Conservation (phyloP, 1,140 invertebrate species). For the Globodera ellingtonae region DNA sequence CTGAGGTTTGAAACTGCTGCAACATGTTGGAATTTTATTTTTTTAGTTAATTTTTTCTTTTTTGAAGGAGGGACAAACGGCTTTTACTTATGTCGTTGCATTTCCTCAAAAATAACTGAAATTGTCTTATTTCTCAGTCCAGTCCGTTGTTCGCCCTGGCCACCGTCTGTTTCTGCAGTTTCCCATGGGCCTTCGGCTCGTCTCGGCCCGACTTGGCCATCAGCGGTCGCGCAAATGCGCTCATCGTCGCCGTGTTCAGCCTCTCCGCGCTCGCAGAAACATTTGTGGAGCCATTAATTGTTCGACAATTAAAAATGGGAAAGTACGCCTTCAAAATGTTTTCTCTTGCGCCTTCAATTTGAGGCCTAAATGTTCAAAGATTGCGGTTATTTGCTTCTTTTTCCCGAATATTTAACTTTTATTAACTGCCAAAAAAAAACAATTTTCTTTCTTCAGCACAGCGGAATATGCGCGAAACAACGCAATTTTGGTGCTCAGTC, state of each 20-base stretch:
- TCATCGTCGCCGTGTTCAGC: slow-evolving; percentile 36
- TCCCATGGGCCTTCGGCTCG: slow-evolving; percentile 32
- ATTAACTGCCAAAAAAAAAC: not conserved
- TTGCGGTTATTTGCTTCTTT: no score
- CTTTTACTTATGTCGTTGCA: slow-evolving; percentile 1
- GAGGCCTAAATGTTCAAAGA: not conserved
- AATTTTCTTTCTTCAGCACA: slow-evolving; percentile 7
- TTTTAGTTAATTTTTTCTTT: no score
- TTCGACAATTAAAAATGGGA: slow-evolving; percentile 41
- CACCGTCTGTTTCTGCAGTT: slow-evolving; percentile 15
- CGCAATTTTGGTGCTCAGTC: slow-evolving; percentile 40
- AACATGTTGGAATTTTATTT: no score
- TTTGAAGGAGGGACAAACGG: no score
- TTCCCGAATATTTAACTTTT: no score
- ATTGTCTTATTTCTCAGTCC: slow-evolving; percentile 13
- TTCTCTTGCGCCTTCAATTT: not conserved
- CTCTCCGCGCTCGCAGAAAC: slow-evolving; percentile 45
- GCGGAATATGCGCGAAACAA: slow-evolving; percentile 41
- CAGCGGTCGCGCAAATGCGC: slow-evolving; percentile 18
- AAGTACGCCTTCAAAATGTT: slow-evolving; percentile 16
- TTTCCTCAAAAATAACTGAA: slow-evolving; percentile 6
- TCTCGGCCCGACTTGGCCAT: slow-evolving; percentile 25
- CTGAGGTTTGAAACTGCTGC: slow-evolving; percentile 30
- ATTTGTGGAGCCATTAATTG: slow-evolving; percentile 48
- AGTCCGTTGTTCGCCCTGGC: slow-evolving; percentile 40